Conservation (phyloP, 1,140 invertebrate genomes). For the Carcinoscorpius rotundicauda region DNA sequence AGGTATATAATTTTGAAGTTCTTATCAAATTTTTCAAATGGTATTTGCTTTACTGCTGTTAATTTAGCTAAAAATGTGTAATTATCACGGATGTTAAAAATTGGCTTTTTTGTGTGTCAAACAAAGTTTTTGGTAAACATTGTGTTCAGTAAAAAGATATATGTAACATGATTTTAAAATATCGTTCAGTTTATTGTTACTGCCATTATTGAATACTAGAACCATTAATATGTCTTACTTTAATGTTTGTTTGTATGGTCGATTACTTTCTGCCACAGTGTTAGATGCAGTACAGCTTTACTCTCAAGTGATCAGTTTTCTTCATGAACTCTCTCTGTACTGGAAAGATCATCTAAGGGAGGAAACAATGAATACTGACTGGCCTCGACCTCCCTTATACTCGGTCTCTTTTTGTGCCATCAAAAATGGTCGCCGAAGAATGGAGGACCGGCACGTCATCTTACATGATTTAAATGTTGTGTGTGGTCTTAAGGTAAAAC, state of each 20-base stretch:
- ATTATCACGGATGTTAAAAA: no score
- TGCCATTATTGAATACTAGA: no score
- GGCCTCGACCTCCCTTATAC: slow-evolving; percentile 4
- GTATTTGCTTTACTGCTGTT: no score
- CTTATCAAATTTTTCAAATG: no score
- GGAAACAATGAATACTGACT: slow-evolving; percentile 19
- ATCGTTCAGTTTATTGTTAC: no score
- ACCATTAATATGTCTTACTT: slow-evolving; percentile 6
- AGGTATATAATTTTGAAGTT: no score
- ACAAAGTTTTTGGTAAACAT: no score
- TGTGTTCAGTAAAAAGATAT: no score
- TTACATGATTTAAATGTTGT: slow-evolving; percentile 42
- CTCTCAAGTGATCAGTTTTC: slow-evolving; percentile 52
- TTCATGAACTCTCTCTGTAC: slow-evolving; percentile 44
- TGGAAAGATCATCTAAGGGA: slow-evolving; percentile 33
- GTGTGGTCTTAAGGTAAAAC: slow-evolving; percentile 34
- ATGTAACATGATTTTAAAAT: no score
- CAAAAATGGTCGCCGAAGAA: slow-evolving; percentile 62
- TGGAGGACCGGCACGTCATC: slow-evolving; percentile 76
- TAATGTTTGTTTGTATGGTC: background rate
- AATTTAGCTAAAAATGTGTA: no score
- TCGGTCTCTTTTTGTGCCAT: slow-evolving; percentile 46
- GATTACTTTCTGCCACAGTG: slow-evolving; percentile 38
- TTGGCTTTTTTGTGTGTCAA: no score
- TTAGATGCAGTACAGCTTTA: slow-evolving; percentile 55